phyloP scores from a whole-genome alignment of 2,797 vertebrate genomes.

The Gymnoscopelus braueri region DNA sequence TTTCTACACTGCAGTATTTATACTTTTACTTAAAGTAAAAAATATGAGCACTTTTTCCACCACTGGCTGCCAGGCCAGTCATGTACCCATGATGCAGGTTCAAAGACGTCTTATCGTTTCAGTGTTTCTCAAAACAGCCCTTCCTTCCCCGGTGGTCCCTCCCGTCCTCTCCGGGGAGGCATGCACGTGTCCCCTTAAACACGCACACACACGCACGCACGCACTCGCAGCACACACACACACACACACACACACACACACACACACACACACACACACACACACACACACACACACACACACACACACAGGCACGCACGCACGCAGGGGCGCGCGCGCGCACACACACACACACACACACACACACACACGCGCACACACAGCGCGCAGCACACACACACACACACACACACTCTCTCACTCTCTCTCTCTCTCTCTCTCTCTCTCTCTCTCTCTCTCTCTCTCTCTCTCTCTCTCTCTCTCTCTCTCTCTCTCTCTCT shows the following conservation, averaged over 20 bases:
- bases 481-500: too few species aligned
- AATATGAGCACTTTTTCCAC: too few species aligned
- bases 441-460: constrained; percentile 9
- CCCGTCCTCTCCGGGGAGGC: constrained; percentile 20
- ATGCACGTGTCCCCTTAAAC: constrained; percentile 5
- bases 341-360: constrained; percentile 21
- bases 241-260: constrained; percentile 25
- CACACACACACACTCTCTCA: constrained; percentile 37
- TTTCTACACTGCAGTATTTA: too few species aligned
- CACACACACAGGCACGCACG: too few species aligned
- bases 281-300: constrained; percentile 9
- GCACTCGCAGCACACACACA: constrained; percentile 13
- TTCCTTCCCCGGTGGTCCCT: constrained; percentile 63
- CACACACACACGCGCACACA: constrained; percentile 4
- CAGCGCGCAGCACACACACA: too few species aligned
- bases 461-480: constrained; percentile 13
- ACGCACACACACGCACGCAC: neutral
- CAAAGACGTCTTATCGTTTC: constrained; percentile 42
- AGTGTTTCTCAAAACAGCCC: constrained; percentile 37
- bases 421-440: constrained; percentile 28
- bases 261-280: constrained; percentile 35
- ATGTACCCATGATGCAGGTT: constrained; percentile 24
- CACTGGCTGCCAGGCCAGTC: too few species aligned
- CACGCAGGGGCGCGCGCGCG: too few species aligned
- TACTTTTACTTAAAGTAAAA: too few species aligned